Base-by-base conservation (phyloP, 2,888 invertebrate species). In the Dynastes hyllus region DNA sequence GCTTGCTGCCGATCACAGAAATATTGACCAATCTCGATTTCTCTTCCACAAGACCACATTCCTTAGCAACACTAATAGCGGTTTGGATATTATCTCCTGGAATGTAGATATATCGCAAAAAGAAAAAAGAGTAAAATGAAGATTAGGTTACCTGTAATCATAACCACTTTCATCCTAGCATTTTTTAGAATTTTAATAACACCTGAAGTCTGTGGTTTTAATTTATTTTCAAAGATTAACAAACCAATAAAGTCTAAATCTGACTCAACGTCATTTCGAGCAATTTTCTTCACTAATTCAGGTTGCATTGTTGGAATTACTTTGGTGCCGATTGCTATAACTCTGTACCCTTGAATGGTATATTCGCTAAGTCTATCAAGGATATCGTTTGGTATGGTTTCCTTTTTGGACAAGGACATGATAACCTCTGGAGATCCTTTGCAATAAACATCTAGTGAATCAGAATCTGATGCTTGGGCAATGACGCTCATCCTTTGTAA, bases 401-500 rank as follows among this genome's bases (percentile, higher is more conserved):
- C 92, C 0, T 93, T 91, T 27, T 88, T 88, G 67, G 96, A 97
- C 1, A 98, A 90, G 0, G 94, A 93, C 8, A 92, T 90, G 55
- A 98, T 91, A 93, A 95, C 97, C 89, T 98, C 98, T 0, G 98
- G 98, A 0, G 98, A 96, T 0, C 98, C 98, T 88, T 98, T 98
- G 85, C 95, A 95, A 88, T 94, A 98, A 0, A 96, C 92, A 81
- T 95, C 93, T 84, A 95, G 94, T 77, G 94, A 92, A 45, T 92
- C 91, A 9, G 93, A 94, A 2, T 94, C 94, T 2, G 95, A 88
- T 5, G 93, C 92, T 11, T 95, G 92, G 0, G 94, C 93, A 76
- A 97, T 94, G 0, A 98, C 98, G 16, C 96, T 95, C 93, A 97
- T 96, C 1, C 98, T 91, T 87, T 98, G 98, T 4, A 98, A 90